These are phyloP conservation scores for Bombus affinis DNA, from an alignment of 1,140 invertebrate genomes.

Conservation along the genomic window DNA sequence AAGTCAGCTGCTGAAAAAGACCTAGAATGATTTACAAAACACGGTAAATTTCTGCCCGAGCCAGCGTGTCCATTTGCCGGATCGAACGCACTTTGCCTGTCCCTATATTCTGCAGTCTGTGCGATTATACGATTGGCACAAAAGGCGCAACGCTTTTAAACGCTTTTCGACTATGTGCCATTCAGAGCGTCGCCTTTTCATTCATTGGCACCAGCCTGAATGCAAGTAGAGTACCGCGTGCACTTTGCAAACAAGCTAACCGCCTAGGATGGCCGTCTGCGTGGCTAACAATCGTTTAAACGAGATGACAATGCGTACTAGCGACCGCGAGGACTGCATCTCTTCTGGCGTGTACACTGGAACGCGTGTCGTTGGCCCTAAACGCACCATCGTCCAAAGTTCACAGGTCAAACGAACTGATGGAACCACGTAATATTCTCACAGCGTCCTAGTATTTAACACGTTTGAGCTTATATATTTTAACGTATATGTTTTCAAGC, in stretches of 20 bases:
- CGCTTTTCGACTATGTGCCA: slow-evolving; percentile 8
- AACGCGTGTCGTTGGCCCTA: slow-evolving; percentile 64
- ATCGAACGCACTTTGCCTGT: neutral
- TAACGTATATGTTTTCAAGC: too few species aligned
- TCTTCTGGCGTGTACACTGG: slow-evolving; percentile 11
- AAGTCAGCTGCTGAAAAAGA: neutral
- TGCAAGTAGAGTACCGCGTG: slow-evolving; percentile 25
- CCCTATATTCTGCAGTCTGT: neutral
- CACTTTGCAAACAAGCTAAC: slow-evolving; percentile 48
- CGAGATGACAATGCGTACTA: slow-evolving; percentile 62
- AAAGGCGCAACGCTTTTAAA: slow-evolving; percentile 21
- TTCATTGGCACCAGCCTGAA: slow-evolving; percentile 43
- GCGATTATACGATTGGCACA: neutral
- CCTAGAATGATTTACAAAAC: neutral
- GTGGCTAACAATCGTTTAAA: slow-evolving; percentile 61
- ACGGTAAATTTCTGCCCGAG: neutral
- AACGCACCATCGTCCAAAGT: slow-evolving; percentile 49
- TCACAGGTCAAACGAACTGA: slow-evolving; percentile 58
- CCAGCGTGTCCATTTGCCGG: neutral
- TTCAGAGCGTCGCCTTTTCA: slow-evolving; percentile 22
- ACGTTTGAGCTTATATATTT: too few species aligned
- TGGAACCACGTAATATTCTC: slow-evolving; percentile 45
- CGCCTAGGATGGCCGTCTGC: neutral
- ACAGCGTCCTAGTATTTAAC: slow-evolving; percentile 35
- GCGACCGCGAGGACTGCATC: slow-evolving; percentile 19